Evolutionary conservation across 2,888 invertebrate species (phyloP).

Genomic region (Dorcus hopei): DNA sequence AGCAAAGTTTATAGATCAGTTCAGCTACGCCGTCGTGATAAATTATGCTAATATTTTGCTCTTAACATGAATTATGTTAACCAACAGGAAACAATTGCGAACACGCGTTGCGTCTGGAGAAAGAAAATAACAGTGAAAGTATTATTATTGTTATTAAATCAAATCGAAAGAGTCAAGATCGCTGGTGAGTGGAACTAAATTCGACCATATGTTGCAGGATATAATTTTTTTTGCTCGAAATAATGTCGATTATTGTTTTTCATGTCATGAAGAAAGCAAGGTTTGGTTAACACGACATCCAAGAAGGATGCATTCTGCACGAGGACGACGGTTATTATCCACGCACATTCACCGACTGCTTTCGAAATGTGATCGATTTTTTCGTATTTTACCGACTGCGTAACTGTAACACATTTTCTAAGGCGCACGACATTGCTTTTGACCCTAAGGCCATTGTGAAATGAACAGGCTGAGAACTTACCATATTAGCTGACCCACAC

Average conservation of each 20-base stretch:
- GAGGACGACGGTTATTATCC: not conserved
- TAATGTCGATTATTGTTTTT: not conserved
- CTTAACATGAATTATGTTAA: not conserved
- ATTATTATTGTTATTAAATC: not conserved
- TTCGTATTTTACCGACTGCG: constrained; percentile 5
- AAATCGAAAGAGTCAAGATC: not conserved
- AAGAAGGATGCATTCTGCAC: not conserved
- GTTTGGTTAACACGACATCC: too few relatives aligned
- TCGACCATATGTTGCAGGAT: not conserved
- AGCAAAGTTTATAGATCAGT: too few relatives aligned
- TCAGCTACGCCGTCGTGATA: not conserved
- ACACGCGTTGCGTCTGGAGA: not conserved
- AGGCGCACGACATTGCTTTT: constrained; percentile 14
- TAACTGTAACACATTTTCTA: constrained; percentile 11
- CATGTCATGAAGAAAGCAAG: too few relatives aligned
- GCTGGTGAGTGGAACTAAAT: not conserved
- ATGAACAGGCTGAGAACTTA: not conserved
- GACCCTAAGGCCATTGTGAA: constrained; percentile 10
- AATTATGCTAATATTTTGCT: not conserved
- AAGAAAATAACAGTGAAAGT: not conserved
- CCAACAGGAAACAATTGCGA: constrained; percentile 1
- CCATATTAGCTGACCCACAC: constrained; percentile 7
- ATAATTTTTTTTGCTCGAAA: not conserved
- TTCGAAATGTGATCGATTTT: constrained; percentile 1
- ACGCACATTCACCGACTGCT: not conserved